phyloP scores from a whole-genome alignment of 2,888 invertebrate genomes.

The Drosophila silvestris region DNA sequence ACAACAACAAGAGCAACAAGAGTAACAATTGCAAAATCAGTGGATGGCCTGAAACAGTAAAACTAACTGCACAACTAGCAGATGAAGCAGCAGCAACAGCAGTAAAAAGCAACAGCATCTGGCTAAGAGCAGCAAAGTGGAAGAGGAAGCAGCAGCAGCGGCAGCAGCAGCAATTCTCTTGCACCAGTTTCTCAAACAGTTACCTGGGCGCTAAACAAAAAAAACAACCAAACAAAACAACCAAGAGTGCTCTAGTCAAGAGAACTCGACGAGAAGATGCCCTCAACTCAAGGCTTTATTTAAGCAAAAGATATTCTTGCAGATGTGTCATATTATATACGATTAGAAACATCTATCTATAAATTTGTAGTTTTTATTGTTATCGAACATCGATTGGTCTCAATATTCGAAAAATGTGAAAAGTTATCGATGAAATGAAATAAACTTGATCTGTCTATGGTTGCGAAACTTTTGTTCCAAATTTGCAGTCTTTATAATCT shows the following conservation, averaged over 20 bases:
- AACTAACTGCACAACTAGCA: slow-evolving; percentile 75
- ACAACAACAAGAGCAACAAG: slow-evolving; percentile 39
- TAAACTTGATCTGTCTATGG: neutral
- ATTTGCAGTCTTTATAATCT: neutral
- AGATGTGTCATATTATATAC: neutral
- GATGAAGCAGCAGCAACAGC: slow-evolving; percentile 30
- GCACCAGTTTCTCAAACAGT: slow-evolving; percentile 80
- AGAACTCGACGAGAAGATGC: neutral
- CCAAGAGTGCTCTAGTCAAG: slow-evolving; percentile 7
- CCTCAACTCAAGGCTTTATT: neutral
- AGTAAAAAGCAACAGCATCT: slow-evolving; percentile 42
- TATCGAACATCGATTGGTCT: neutral
- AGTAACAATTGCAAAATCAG: slow-evolving; percentile 56
- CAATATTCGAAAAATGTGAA: too few relatives aligned
- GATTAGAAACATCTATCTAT: neutral
- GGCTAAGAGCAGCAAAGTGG: slow-evolving; percentile 11
- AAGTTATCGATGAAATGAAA: neutral
- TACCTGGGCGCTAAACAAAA: slow-evolving; percentile 74
- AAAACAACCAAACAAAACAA: slow-evolving; percentile 11
- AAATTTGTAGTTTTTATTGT: neutral
- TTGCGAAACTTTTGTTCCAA: neutral
- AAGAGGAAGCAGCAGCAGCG: slow-evolving; percentile 4
- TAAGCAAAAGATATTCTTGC: neutral
- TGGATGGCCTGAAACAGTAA: slow-evolving; percentile 64
- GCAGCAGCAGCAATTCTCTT: slow-evolving; percentile 52